These are phyloP conservation scores for Palloptera scutellata DNA, from an alignment of 2,888 invertebrate species.

Conservation along the genomic window DNA sequence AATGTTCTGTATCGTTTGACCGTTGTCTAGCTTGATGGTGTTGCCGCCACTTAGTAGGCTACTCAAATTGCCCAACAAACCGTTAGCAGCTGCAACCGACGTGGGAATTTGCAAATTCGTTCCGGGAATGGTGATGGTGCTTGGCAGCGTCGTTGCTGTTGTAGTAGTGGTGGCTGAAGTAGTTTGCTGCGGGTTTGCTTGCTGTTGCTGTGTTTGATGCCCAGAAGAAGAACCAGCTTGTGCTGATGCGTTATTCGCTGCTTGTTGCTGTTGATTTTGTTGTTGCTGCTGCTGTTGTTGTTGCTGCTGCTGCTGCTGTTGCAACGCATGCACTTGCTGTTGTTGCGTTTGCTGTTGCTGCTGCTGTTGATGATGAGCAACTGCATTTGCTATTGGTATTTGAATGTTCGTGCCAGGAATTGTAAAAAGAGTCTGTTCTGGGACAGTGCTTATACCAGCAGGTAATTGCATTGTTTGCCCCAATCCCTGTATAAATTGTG, in stretches of 20 bases:
- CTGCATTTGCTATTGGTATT: constrained; percentile 65
- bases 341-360: constrained; percentile 46
- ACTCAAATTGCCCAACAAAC: constrained; percentile 56
- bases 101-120: constrained; percentile 64
- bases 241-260: constrained; percentile 21
- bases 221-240: constrained; percentile 19
- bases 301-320: constrained; percentile 53
- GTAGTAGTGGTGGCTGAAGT: constrained; percentile 30
- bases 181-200: constrained; percentile 18
- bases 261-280: constrained; percentile 37
- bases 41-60: constrained; percentile 49
- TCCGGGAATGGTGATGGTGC: constrained; percentile 63
- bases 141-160: constrained; percentile 49
- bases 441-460: constrained; percentile 55
- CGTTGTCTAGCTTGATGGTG: constrained; percentile 56
- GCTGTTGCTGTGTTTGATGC: constrained; percentile 31
- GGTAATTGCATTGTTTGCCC: constrained; percentile 75
- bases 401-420: constrained; percentile 69
- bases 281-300: constrained; percentile 42
- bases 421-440: constrained; percentile 67
- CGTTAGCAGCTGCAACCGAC: constrained; percentile 62
- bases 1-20: constrained; percentile 72
- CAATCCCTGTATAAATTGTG: constrained; percentile 77
- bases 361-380: constrained; percentile 47
- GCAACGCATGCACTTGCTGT: constrained; percentile 46